Conservation (phyloP, 2,888 invertebrate species). For the Calameuta idolon region DNA sequence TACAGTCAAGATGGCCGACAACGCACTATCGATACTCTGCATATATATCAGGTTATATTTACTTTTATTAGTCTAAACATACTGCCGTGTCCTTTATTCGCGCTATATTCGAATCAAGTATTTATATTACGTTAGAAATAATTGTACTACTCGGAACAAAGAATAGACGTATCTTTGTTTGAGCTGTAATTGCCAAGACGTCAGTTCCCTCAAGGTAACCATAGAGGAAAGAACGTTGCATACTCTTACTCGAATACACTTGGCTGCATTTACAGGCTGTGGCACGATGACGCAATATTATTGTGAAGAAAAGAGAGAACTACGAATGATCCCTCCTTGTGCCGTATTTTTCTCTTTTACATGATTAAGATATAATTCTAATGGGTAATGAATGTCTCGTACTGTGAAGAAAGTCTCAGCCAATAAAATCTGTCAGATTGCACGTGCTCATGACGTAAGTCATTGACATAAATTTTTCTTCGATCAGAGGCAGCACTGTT, state of each 20-base stretch:
- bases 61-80: no score
- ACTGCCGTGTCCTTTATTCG: background rate
- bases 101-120: background rate
- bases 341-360: background rate
- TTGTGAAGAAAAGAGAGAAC: background rate
- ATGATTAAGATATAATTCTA: background rate
- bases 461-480: background rate
- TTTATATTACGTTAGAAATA: background rate
- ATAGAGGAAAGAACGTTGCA: background rate
- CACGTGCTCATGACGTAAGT: background rate
- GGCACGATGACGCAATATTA: background rate
- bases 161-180: background rate
- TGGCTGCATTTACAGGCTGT: background rate
- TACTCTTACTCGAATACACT: background rate
- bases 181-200: background rate
- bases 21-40: conserved; percentile 88
- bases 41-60: conserved; percentile 85
- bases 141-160: background rate
- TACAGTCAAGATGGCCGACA: conserved; percentile 92
- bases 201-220: background rate
- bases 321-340: background rate
- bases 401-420: background rate
- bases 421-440: background rate
- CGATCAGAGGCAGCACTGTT: background rate
- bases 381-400: background rate